Conservation (phyloP, 1,140 invertebrate genomes). For the Drosophila guanche region DNA sequence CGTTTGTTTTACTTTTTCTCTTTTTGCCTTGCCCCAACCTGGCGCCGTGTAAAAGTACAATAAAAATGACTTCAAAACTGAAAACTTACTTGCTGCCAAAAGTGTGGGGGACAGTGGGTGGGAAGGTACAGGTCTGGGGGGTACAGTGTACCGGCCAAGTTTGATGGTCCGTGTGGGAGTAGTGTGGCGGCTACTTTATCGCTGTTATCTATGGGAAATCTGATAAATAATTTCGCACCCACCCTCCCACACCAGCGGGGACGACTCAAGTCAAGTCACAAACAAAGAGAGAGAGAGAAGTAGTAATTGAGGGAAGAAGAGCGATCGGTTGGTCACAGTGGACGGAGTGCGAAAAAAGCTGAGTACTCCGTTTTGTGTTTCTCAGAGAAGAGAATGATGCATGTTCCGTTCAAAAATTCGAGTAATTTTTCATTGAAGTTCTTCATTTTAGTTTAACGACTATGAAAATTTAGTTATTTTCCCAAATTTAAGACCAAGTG, state of each 20-base stretch:
- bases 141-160: background rate
- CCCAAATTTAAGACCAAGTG: too few relatives aligned
- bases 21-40: conserved; percentile 32
- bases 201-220: conserved; percentile 61
- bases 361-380: background rate
- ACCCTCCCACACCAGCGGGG: background rate
- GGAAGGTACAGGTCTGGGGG: conserved; percentile 3
- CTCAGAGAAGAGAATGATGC: too few relatives aligned
- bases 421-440: too few relatives aligned
- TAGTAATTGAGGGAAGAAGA: conserved; percentile 22
- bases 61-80: conserved; percentile 54
- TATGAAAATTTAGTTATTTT: too few relatives aligned
- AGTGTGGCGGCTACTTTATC: conserved; percentile 45
- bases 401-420: too few relatives aligned
- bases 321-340: conserved; percentile 21
- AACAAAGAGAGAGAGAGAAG: conserved; percentile 5
- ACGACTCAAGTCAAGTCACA: conserved; percentile 7
- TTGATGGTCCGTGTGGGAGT: conserved; percentile 11
- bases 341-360: background rate
- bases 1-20: conserved; percentile 1
- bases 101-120: conserved; percentile 2
- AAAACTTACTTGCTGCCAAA: conserved; percentile 51
- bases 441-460: too few relatives aligned
- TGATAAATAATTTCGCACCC: conserved; percentile 53
- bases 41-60: conserved; percentile 59